These are phyloP conservation scores for Seira ritae DNA, from an alignment of 2,888 invertebrate genomes.

Conservation along the genomic window DNA sequence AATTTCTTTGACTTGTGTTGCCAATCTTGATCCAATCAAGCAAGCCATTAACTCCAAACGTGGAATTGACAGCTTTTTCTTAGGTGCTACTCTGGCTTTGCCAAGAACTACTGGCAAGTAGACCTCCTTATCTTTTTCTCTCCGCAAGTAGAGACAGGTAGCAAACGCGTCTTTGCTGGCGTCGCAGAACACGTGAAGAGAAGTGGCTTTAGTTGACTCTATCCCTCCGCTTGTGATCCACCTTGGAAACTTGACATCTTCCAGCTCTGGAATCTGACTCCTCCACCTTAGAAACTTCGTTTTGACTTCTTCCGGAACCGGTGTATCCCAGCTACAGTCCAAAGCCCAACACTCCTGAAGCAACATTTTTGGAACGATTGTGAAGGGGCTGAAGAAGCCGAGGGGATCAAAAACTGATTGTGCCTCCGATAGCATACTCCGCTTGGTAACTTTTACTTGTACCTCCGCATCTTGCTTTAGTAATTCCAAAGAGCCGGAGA, in stretches of 20 bases:
- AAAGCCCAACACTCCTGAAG: not conserved
- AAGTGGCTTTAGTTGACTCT: not conserved
- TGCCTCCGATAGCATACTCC: not conserved
- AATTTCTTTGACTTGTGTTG: not conserved
- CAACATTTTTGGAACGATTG: not conserved
- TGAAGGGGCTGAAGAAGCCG: not conserved
- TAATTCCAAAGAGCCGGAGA: not conserved
- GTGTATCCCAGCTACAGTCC: not conserved
- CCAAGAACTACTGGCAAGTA: no score
- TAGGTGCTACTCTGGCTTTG: conserved; percentile 21
- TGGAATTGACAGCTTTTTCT: conserved; percentile 16
- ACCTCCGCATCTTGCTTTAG: not conserved
- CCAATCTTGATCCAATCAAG: not conserved
- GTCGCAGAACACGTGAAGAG: not conserved
- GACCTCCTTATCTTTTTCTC: no score
- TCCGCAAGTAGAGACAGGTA: no score
- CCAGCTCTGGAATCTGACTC: not conserved
- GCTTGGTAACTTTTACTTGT: not conserved
- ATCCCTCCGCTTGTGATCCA: not conserved
- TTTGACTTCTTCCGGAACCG: not conserved
- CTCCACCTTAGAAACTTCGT: conserved; percentile 3
- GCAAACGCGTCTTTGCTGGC: no score
- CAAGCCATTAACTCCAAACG: conserved; percentile 10
- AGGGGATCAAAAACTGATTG: conserved; percentile 29
- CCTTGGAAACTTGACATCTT: not conserved